Percentiles rank a stretch among this genome's conserved stretches.
These are phyloP conservation scores for Drosophila burlai DNA, from an alignment of 1,140 invertebrate species.

Conservation along the genomic window DNA sequence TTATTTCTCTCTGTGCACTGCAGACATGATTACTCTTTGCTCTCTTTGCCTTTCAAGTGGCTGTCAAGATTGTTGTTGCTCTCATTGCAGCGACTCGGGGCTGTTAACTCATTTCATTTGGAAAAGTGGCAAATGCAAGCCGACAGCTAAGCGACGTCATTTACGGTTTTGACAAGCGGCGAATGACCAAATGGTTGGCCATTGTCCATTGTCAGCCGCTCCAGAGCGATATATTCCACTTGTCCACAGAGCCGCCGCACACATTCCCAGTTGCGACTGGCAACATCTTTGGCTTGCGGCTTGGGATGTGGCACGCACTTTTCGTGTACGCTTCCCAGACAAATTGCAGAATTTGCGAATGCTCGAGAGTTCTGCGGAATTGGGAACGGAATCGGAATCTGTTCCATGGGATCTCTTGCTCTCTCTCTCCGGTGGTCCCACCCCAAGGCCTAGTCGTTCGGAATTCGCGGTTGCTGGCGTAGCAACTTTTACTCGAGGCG, in stretches of 20 bases:
- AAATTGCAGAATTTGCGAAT: slow-evolving; percentile 78
- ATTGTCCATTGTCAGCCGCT: slow-evolving; percentile 37
- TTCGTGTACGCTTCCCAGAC: slow-evolving; percentile 79
- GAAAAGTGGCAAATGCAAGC: slow-evolving; percentile 75
- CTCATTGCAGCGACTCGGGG: slow-evolving; percentile 9
- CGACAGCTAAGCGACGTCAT: slow-evolving; percentile 80
- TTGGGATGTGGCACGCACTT: slow-evolving; percentile 70
- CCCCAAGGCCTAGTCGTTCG: slow-evolving; percentile 18
- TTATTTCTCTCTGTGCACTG: slow-evolving; percentile 7
- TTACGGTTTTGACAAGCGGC: slow-evolving; percentile 79
- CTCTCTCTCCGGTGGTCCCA: slow-evolving; percentile 27
- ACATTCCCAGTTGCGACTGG: slow-evolving; percentile 29
- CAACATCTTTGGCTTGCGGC: slow-evolving; percentile 12
- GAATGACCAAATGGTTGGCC: slow-evolving; percentile 59
- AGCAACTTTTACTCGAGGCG: slow-evolving; percentile 47
- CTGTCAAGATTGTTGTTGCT: slow-evolving; percentile 60
- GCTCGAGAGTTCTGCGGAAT: slow-evolving; percentile 74
- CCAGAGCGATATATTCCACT: slow-evolving; percentile 29
- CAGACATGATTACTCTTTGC: slow-evolving; percentile 13
- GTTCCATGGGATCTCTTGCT: slow-evolving; percentile 54
- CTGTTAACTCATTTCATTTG: slow-evolving; percentile 63
- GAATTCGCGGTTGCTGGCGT: slow-evolving; percentile 14
- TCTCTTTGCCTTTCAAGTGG: slow-evolving; percentile 63
- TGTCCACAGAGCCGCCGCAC: slow-evolving; percentile 20
- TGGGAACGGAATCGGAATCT: slow-evolving; percentile 56